Evolutionary conservation across 2,888 invertebrate species (phyloP).

Genomic region (Diploptera punctata): DNA sequence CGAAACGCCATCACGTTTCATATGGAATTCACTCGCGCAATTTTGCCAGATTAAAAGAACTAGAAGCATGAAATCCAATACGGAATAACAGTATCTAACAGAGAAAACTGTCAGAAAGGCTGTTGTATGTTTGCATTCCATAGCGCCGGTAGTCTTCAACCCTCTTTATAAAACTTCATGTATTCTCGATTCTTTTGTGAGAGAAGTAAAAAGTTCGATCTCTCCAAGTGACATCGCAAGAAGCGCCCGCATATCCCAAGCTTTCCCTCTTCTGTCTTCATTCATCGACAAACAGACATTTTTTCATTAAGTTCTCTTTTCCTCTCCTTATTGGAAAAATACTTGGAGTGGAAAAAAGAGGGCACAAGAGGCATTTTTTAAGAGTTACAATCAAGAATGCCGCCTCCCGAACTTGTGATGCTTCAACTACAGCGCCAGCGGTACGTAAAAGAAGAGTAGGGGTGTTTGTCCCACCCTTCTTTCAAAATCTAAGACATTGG

Average conservation of each 20-base stretch:
- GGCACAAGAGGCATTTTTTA: conserved; percentile 38
- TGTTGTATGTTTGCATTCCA: conserved; percentile 2
- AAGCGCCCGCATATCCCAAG: conserved; percentile 14
- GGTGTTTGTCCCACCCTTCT: too few species aligned
- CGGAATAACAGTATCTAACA: too few species aligned
- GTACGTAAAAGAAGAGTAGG: not conserved
- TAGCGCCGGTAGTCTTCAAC: not conserved
- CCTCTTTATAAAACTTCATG: conserved; percentile 3
- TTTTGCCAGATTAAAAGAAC: too few species aligned
- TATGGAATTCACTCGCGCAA: too few species aligned
- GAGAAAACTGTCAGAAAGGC: not conserved
- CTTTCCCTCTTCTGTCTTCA: conserved; percentile 24
- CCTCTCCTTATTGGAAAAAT: conserved; percentile 41
- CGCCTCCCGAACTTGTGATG: conserved; percentile 1
- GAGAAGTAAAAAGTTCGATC: conserved; percentile 7
- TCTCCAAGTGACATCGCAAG: not conserved
- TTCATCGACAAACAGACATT: conserved; percentile 39
- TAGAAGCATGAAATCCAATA: too few species aligned
- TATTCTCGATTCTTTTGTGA: conserved; percentile 7
- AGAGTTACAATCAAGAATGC: conserved; percentile 40
- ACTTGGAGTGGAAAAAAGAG: conserved; percentile 42
- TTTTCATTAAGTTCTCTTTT: conserved; percentile 42
- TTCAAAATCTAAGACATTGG: too few species aligned
- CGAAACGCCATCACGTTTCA: too few species aligned
- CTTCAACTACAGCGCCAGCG: conserved; percentile 22